Percentiles rank a stretch among this genome's conserved stretches.
phyloP scores from a whole-genome alignment of 2,888 invertebrate genomes.

The Macaria notata region DNA sequence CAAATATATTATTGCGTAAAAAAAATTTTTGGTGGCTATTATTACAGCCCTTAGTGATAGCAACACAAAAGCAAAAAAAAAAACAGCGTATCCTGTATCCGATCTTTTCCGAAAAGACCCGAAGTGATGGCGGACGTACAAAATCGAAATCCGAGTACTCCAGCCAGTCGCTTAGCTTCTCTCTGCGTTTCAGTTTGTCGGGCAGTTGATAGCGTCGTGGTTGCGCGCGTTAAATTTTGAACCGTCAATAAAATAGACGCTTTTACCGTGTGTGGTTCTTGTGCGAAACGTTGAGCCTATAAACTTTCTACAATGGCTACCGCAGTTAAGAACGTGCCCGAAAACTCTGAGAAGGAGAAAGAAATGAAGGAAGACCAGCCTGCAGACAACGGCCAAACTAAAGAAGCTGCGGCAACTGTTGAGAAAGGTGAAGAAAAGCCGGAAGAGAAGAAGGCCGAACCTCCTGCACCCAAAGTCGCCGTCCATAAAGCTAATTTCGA shows the following conservation, averaged over 20 bases:
- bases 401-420: conserved; percentile 67
- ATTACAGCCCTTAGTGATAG: too few relatives aligned
- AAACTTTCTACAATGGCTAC: conserved; percentile 84
- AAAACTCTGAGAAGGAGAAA: conserved; percentile 84
- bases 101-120: too few relatives aligned
- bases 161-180: too few relatives aligned
- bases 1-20: too few relatives aligned
- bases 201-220: background rate
- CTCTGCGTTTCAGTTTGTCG: background rate
- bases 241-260: background rate
- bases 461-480: conserved; percentile 87
- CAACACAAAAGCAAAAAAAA: too few relatives aligned
- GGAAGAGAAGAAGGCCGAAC: conserved; percentile 83
- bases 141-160: too few relatives aligned
- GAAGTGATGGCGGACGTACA: too few relatives aligned
- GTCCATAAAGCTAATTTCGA: conserved; percentile 95
- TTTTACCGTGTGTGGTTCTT: conserved; percentile 4
- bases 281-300: conserved; percentile 5
- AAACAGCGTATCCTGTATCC: too few relatives aligned
- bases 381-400: conserved; percentile 72
- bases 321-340: conserved; percentile 87
- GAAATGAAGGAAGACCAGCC: conserved; percentile 80
- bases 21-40: too few relatives aligned
- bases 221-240: background rate
- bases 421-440: conserved; percentile 74